Base-by-base conservation (phyloP, 2,797 vertebrate species). In the Sebastes dallii region DNA sequence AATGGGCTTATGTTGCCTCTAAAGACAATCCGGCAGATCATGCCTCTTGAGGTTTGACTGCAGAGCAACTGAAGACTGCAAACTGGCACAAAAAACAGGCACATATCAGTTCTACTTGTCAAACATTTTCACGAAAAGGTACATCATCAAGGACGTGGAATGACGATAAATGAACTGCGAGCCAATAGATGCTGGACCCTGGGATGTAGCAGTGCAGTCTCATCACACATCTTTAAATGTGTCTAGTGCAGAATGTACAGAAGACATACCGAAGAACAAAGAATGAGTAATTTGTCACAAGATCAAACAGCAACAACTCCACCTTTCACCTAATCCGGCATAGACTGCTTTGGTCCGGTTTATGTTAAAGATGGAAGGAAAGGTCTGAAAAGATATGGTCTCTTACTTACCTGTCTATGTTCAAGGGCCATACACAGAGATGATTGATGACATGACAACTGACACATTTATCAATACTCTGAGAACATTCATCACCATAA, bases 1-100 rank as follows among this genome's bases (percentile, higher is more conserved):
- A 89, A 60, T 88, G 86, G 77, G 46, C 36, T 13, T 73, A 83
- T 68, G 76, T 86, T 75, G 59, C 74, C 1, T 89, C 78, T 54
- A 60, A 78, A n/a, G 12, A 79, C 7, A 88, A 0, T n/a, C 78
- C 52, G 5, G 76, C 72, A 42, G 72, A 88, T 54, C 70, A 88
- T 18, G 56, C 75, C n/a, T 84, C 80, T 69, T 30, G 42, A 12
- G 72, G 67, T 36, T 56, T 82, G 20, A 86, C 80, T 42, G 70
- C 67, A 50, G 42, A 86, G 13, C 80, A 82, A 58, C 77, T 86
- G 5, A 79, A 71, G 29, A 27, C 27, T 11, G 74, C 64, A 27
- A 72, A 60, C 42, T 85, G 79, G 76, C 0, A 66, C 66, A 16
- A 66, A 12, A 1, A 27, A 32, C 0, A n/a, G 20, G 4, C 18